A percentile compares a stretch with the other conserved stretches of the same genome.
phyloP scores from a whole-genome alignment of 2,888 invertebrate species.

The Eubasilissa splendida region DNA sequence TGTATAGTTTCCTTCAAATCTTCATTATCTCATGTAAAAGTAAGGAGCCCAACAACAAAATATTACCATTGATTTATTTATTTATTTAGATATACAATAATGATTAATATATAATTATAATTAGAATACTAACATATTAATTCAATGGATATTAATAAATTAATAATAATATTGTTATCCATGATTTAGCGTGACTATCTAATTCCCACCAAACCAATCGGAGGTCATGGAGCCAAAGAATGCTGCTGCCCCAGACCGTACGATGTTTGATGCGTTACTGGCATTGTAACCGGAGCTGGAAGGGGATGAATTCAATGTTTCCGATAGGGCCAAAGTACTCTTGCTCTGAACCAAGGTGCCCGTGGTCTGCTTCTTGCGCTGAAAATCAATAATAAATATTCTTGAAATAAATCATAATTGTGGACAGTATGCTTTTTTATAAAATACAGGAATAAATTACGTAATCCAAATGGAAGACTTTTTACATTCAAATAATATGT shows the following conservation, averaged over 20 bases:
- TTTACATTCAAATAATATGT: too few relatives aligned
- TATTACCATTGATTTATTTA: neutral
- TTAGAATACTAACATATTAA: neutral
- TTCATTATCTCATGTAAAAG: too few relatives aligned
- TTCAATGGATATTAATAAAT: neutral
- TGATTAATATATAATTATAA: neutral
- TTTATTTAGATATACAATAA: neutral
- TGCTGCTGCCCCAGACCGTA: slow-evolving; percentile 83
- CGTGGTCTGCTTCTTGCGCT: slow-evolving; percentile 71
- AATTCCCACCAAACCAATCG: slow-evolving; percentile 80
- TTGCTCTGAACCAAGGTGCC: slow-evolving; percentile 61
- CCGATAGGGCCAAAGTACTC: slow-evolving; percentile 66
- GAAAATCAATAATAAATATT: slow-evolving; percentile 48
- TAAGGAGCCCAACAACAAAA: too few relatives aligned
- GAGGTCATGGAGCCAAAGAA: slow-evolving; percentile 88
- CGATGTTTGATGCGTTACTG: slow-evolving; percentile 67
- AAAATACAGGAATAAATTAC: too few relatives aligned
- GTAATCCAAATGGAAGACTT: too few relatives aligned
- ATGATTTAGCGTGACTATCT: neutral
- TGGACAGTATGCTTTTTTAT: slow-evolving; percentile 37
- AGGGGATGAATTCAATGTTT: slow-evolving; percentile 14
- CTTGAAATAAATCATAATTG: neutral
- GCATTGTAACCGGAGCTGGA: slow-evolving; percentile 60
- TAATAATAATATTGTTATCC: neutral
- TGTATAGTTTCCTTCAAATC: too few relatives aligned